These are phyloP conservation scores for Hypotaenidia okinawae DNA, from an alignment of 2,797 vertebrate genomes.

Conservation along the genomic window DNA sequence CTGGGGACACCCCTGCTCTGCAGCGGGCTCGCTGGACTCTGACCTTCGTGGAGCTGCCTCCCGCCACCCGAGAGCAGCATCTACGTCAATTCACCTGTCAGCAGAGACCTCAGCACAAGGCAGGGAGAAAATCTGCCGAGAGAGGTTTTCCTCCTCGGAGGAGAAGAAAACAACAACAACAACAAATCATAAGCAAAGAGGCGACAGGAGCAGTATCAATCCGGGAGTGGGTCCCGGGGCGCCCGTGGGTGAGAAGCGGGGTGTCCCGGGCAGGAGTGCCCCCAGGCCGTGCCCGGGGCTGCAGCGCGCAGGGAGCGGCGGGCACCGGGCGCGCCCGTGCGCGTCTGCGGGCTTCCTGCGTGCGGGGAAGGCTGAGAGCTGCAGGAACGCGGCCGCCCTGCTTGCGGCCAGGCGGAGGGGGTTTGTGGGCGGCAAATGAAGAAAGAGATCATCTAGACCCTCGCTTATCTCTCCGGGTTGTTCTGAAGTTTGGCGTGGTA, in stretches of 20 bases:
- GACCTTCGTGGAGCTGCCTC: background rate
- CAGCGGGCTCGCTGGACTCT: background rate
- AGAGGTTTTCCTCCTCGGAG: no score
- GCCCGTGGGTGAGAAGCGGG: background rate
- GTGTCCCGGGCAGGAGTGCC: background rate
- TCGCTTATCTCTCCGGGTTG: background rate
- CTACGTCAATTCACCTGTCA: constrained; percentile 1
- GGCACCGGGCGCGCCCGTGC: background rate
- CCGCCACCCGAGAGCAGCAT: background rate
- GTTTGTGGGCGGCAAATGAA: background rate
- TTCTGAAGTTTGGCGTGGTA: background rate
- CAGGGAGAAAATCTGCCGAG: background rate
- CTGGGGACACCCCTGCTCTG: background rate
- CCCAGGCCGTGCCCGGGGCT: background rate
- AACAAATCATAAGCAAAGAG: background rate
- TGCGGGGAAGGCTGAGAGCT: background rate
- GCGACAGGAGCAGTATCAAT: background rate
- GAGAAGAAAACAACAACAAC: background rate
- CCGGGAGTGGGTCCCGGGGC: background rate
- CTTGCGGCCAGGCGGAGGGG: background rate
- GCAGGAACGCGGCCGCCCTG: background rate
- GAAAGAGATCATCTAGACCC: background rate
- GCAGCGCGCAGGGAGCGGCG: background rate
- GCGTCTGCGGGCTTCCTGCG: rapidly evolving
- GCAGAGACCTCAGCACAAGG: background rate